phyloP scores from a whole-genome alignment of 1,140 invertebrate species.

The Scaptomyza graminum region DNA sequence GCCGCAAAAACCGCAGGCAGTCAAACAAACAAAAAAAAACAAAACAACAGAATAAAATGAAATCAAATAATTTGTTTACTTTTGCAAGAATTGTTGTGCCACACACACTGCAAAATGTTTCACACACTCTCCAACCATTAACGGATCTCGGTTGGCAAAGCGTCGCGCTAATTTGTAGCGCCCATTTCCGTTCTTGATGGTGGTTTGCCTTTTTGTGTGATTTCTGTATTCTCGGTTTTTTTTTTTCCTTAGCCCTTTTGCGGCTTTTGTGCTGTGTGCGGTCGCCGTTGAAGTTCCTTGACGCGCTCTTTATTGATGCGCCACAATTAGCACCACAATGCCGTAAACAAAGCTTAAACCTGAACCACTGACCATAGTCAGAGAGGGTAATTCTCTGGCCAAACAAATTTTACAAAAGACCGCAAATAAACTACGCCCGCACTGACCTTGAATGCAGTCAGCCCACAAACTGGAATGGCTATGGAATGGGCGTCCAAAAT shows the following conservation, averaged over 20 bases:
- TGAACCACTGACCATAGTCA: constrained; percentile 26
- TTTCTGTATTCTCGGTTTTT: neutral
- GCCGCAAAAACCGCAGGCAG: constrained; percentile 60
- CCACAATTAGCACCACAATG: constrained; percentile 68
- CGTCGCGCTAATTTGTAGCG: constrained; percentile 70
- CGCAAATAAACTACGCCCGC: constrained; percentile 54
- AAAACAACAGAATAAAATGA: constrained; percentile 40
- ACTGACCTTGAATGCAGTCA: constrained; percentile 61
- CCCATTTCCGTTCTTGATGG: constrained; percentile 75
- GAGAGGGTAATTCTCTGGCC: constrained; percentile 22
- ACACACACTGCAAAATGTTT: constrained; percentile 41
- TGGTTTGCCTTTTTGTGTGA: constrained; percentile 25
- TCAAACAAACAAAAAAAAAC: neutral
- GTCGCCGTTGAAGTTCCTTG: neutral
- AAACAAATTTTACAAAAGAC: constrained; percentile 52
- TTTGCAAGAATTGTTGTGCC: constrained; percentile 55
- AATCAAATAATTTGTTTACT: constrained; percentile 77
- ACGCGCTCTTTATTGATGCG: constrained; percentile 61
- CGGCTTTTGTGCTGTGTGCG: neutral
- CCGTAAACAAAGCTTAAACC: constrained; percentile 70
- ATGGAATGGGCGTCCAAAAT: constrained; percentile 13
- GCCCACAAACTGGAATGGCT: constrained; percentile 4
- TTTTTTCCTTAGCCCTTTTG: neutral
- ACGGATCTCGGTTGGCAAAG: constrained; percentile 4
- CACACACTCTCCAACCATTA: constrained; percentile 36